Percentiles rank a stretch among this genome's conserved stretches.
phyloP scores from a whole-genome alignment of 2,113 vertebrate genomes.

The Pitta sordida region DNA sequence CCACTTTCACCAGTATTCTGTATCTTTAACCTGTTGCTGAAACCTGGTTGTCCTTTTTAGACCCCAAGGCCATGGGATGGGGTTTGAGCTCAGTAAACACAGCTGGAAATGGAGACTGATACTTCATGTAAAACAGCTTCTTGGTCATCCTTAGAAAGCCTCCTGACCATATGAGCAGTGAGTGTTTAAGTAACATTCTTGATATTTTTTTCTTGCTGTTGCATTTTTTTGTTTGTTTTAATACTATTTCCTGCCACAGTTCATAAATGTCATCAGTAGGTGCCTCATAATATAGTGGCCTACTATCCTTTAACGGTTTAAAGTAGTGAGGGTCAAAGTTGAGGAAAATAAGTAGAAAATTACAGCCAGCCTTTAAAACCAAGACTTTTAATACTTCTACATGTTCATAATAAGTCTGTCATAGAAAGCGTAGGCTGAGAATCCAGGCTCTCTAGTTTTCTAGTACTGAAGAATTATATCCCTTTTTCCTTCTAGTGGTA shows the following conservation, averaged over 20 bases:
- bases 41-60: not conserved
- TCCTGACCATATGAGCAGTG: not conserved
- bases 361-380: not conserved
- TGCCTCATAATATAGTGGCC: rapidly evolving
- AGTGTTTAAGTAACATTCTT: not conserved
- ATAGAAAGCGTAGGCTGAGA: not conserved
- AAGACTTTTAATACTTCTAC: not conserved
- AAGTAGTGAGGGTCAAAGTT: not conserved
- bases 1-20: rapidly evolving
- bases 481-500: not conserved
- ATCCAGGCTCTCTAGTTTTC: not conserved
- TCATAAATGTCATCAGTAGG: not conserved
- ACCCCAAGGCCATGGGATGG: too few relatives aligned
- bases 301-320: not conserved
- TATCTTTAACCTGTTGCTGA: not conserved
- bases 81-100: not conserved
- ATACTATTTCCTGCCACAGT: not conserved
- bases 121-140: not conserved
- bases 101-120: not conserved
- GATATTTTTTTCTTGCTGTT: too few relatives aligned
- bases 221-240: not conserved
- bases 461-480: not conserved
- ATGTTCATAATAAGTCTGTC: not conserved
- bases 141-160: not conserved
- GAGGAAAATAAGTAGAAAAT: not conserved